A percentile compares a stretch with the other conserved stretches of the same genome.
Evolutionary conservation across 2,888 invertebrate genomes (phyloP).

Genomic region (Apamea sordens): DNA sequence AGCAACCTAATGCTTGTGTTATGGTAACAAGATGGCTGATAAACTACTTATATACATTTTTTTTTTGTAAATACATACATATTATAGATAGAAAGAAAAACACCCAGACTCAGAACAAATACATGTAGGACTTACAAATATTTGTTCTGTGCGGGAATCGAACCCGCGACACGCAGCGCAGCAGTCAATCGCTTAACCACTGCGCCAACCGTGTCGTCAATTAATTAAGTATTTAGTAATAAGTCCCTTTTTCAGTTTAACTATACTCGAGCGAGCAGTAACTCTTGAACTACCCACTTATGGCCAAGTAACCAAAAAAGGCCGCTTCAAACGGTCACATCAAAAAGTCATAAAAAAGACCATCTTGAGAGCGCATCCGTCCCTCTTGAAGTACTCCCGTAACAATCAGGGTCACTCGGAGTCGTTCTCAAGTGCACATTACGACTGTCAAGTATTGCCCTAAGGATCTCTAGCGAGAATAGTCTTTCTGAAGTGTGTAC

Average conservation of each 20-base stretch:
- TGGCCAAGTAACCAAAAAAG: conserved; percentile 6
- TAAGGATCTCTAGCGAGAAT: conserved; percentile 23
- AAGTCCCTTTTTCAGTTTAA: neutral
- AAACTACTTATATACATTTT: no score
- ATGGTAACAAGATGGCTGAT: no score
- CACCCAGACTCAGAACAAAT: no score
- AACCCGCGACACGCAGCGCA: no score
- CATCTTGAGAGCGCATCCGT: conserved; percentile 38
- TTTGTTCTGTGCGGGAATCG: no score
- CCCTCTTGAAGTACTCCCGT: conserved; percentile 44
- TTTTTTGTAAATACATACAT: no score
- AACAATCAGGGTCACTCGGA: conserved; percentile 63
- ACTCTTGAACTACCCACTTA: conserved; percentile 34
- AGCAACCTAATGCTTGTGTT: no score
- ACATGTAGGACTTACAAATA: no score
- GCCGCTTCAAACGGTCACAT: conserved; percentile 26
- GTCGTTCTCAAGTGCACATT: conserved; percentile 60
- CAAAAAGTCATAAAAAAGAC: conserved; percentile 48
- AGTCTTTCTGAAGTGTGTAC: conserved; percentile 34
- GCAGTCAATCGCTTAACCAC: no score
- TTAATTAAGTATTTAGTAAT: neutral
- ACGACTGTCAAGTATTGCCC: conserved; percentile 51
- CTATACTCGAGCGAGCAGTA: neutral
- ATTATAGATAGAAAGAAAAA: no score
- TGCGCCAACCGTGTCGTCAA: no score